Evolutionary conservation across 1,140 invertebrate genomes (phyloP).

Genomic region (Drosophila quadrilineata): DNA sequence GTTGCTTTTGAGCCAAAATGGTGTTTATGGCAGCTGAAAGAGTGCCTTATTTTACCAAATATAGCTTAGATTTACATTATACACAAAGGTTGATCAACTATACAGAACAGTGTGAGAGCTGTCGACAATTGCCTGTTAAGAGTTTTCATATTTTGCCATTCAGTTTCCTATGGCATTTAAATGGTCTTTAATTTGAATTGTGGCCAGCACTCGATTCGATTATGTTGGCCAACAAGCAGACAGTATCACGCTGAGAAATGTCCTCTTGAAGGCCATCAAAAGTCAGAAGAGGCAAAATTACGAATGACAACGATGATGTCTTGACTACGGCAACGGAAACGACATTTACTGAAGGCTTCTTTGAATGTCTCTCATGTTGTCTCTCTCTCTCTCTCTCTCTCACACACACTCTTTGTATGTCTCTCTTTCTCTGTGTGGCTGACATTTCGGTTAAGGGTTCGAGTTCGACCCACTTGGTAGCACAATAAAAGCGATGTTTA

Average conservation of each 20-base stretch:
- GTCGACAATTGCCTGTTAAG: too few species aligned
- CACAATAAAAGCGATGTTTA: constrained; percentile 48
- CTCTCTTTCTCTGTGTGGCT: too few species aligned
- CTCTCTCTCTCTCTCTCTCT: too few species aligned
- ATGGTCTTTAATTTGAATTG: constrained; percentile 46
- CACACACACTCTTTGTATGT: too few species aligned
- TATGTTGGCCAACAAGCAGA: constrained; percentile 28
- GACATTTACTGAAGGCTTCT: constrained; percentile 18
- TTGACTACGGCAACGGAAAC: constrained; percentile 18
- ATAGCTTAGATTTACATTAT: too few species aligned
- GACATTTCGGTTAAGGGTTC: too few species aligned
- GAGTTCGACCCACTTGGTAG: constrained; percentile 4
- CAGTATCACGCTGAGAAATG: constrained; percentile 25
- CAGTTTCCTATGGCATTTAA: neutral
- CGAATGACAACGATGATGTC: constrained; percentile 27
- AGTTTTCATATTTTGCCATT: too few species aligned
- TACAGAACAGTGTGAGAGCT: too few species aligned
- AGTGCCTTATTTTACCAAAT: too few species aligned
- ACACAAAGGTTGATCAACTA: too few species aligned
- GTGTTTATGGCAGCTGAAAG: too few species aligned
- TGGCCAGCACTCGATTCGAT: constrained; percentile 48
- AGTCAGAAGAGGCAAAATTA: constrained; percentile 25
- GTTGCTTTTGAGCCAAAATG: too few species aligned
- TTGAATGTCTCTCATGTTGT: constrained; percentile 14
- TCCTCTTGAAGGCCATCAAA: constrained; percentile 24